Base-by-base conservation (phyloP, 2,888 invertebrate genomes). In the Epinotia nisella region DNA sequence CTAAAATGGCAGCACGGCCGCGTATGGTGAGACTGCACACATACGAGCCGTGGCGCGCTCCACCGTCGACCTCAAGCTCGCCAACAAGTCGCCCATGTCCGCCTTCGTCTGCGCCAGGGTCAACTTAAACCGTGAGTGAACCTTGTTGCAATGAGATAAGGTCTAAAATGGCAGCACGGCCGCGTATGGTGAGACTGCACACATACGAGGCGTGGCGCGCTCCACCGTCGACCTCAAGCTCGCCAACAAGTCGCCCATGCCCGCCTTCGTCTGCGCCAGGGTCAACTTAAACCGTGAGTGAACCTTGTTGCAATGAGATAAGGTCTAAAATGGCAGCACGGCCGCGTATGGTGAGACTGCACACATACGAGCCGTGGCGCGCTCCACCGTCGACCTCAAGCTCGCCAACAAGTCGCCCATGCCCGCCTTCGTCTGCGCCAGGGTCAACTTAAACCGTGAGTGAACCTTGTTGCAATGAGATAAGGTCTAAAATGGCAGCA, bases 111-210 rank as follows among this genome's bases (percentile, higher is more conserved):
- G 82, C 69, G 91, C 90, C 0, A 75, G 76, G 0, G 81, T 91
- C 62, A 86, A 88, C 5, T 91, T 91, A 65, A 90, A 90, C 76
- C 74, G 93, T 93, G 61, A 87, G 90, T 85, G n/a, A 41, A 41
- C 11, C 13, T 13, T 13, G 13, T 41, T 13, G 41, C 11, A 41
- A 11, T 13, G 11, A 0, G 1, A 41, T 41, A 41, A 41, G 41
- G 13, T 41, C 13, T 41, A 3, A 13, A 41, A 41, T 41, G 13
- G 41, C 2, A 41, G 13, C 13, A 2, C 41, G 0, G 88, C 90
- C 74, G 92, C 91, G 78, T 90, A 90, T 83, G 92, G 91, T 41
- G 89, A 87, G 79, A 91, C 90, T 70, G 93, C 93, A 76, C 83
- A 92, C 1, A 87, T 91, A 68, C 87, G 89, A 3, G 92, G 92